Base-by-base conservation (phyloP, 2,888 invertebrate species). In the Archips xylosteana region DNA sequence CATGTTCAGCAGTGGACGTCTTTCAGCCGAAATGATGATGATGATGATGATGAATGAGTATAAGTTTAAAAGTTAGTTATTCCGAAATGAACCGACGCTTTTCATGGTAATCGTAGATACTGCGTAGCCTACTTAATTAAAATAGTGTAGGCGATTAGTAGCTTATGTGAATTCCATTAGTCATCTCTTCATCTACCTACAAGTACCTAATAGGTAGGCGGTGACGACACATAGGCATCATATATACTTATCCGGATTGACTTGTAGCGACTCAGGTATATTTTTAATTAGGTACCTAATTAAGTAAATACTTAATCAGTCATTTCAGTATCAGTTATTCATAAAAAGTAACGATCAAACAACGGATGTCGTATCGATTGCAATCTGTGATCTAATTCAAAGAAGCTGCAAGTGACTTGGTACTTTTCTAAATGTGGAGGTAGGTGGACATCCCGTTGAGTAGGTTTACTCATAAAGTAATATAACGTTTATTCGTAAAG, bases 41-140 rank as follows among this genome's bases (percentile, higher is more conserved):
- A 23, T 23, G 23, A 23, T 23, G 23, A 23, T 23, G 23, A 23
- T 23, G 23, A 23, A 1, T 23, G 1, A 1, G 23, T 23, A 23
- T 23, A 23, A 23, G 23, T 23, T 1, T 23, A 23, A 23, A 23
- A 39, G 39, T 39, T 36, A 36, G n/a, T 36, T 39, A 5, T 2
- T 36, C 10, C 10, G 12, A 3, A 12, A 45, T 10, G 12, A 12
- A 45, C 12, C 45, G 12, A 45, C 45, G 45, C 45, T 13, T 49
- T n/a, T 3, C n/a, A 23, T 54, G 9, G 2, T 23, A 15, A 15
- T 23, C 54, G 13, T 54, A 51, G 54, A 15, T 23, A 23, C 4
- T 49, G n/a, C 54, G 54, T 54, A 8, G 15, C 23, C 54, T 54
- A 23, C 54, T 54, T 54, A 54, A 54, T 54, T 54, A 54, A n/a